Evolutionary conservation across 2,888 invertebrate genomes (phyloP).

Genomic region (Diplazon laetatorius): DNA sequence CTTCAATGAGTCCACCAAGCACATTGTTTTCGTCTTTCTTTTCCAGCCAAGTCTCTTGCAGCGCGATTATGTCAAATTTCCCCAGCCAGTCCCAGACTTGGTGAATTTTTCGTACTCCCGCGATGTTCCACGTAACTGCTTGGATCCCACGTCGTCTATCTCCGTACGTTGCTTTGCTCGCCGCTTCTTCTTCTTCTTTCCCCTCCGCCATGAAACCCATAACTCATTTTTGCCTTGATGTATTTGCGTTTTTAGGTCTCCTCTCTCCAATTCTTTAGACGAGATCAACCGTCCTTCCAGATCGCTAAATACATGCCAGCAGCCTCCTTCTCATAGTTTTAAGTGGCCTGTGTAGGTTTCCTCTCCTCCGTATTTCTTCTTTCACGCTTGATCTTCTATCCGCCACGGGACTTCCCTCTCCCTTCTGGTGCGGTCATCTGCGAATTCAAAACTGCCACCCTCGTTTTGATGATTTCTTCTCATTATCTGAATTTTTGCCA

Average conservation of each 20-base stretch:
- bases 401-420: not conserved
- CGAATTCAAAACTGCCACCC: not conserved
- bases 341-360: not conserved
- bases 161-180: not conserved
- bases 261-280: not conserved
- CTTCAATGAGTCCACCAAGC: slow-evolving; percentile 5
- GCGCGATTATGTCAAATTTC: slow-evolving; percentile 27
- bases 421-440: not conserved
- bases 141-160: not conserved
- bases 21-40: slow-evolving; percentile 24
- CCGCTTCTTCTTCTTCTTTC: not conserved
- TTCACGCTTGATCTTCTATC: not conserved
- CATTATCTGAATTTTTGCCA: slow-evolving; percentile 1
- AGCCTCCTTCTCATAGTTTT: not conserved
- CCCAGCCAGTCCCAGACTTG: slow-evolving; percentile 35
- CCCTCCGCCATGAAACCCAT: slow-evolving; percentile 24
- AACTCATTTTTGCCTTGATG: not conserved
- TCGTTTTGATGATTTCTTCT: not conserved
- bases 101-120: slow-evolving; percentile 31
- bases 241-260: not conserved
- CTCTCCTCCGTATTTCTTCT: not conserved
- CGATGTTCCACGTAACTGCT: slow-evolving; percentile 42
- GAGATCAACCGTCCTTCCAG: not conserved
- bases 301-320: not conserved
- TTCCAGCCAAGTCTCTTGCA: slow-evolving; percentile 59